Conservation (phyloP, 2,797 vertebrate genomes). For the Halcyon badia region DNA sequence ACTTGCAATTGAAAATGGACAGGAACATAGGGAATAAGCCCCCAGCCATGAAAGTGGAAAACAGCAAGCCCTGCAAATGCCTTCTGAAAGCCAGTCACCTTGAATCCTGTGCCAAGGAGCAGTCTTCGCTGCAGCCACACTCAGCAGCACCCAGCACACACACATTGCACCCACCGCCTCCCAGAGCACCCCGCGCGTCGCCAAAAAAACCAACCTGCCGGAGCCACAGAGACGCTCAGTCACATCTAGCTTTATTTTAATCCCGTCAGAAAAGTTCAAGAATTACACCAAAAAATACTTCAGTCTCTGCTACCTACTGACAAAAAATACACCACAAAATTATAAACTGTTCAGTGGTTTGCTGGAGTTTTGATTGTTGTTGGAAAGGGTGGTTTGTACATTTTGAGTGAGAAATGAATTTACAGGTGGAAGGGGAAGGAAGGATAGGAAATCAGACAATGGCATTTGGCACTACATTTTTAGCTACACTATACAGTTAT, state of each 20-base stretch:
- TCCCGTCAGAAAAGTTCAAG: slow-evolving; percentile 87
- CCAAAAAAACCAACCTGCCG: not conserved
- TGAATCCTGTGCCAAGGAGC: not conserved
- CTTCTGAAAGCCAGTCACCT: not conserved
- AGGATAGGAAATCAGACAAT: slow-evolving; percentile 62
- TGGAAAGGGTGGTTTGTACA: slow-evolving; percentile 72
- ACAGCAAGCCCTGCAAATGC: not conserved
- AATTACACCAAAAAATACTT: slow-evolving; percentile 89
- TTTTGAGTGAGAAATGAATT: slow-evolving; percentile 80
- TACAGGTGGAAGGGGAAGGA: slow-evolving; percentile 78
- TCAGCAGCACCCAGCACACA: not conserved
- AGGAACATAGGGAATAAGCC: not conserved
- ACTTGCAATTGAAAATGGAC: not conserved
- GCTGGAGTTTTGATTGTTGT: slow-evolving; percentile 58
- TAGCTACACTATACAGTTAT: slow-evolving; percentile 76
- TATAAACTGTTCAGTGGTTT: slow-evolving; percentile 83
- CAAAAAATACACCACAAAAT: slow-evolving; percentile 88
- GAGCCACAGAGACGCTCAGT: slow-evolving; percentile 71
- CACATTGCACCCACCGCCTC: not conserved
- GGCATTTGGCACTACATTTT: slow-evolving; percentile 77
- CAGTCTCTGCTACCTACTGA: slow-evolving; percentile 88
- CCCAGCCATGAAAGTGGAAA: not conserved
- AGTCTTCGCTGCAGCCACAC: not conserved
- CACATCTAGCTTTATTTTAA: slow-evolving; percentile 88
- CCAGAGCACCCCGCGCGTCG: not conserved